Evolutionary conservation across 2,797 vertebrate species (phyloP), one percentile per base, ranked within the genome.

Genomic region (Siniperca undulata): DNA sequence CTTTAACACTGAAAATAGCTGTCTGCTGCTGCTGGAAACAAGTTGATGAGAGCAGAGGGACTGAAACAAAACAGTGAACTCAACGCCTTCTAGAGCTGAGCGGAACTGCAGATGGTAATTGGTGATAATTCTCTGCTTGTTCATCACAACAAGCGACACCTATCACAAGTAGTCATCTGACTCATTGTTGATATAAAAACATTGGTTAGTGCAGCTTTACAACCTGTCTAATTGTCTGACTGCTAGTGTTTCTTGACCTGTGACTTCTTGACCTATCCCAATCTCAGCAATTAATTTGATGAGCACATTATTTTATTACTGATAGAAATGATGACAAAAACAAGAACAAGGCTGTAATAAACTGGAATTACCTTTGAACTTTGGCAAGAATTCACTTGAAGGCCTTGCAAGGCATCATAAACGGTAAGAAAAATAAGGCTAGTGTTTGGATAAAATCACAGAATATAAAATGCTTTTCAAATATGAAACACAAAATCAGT

Each of bases 381-480:
- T 68, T 65, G 24, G 44, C 7, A 55, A 52, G 19, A 67, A 12
- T 55, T 38, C 17, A 58, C 17, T 36, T 48, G 61, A 56, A 69
- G 38, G 53, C 69, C 13, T 46, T 48, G 61, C 1, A 64, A 58
- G 38, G 53, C 74, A 30, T 65, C 55, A 80, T 20, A 17, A 55
- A 24, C 5, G 61, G 24, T n/a, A 10, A 16, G 3, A 50, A 22
- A 48, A 62, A 36, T 20, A 7, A 61, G 60, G 55, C 22, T 38
- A 34, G 20, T 40, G 50, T 81, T 70, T 16, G n/a, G 62, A 58
- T n/a, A 3, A 59, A 1, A 65, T 76, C 58, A 22, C 19, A 59
- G 4, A 60, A 40, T n/a, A 67, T 16, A 19, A 59, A 56, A 78
- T 58, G 8, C 12, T 56, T 78, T 64, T 5, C 34, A 30, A 70